Base-by-base conservation (phyloP, 2,888 invertebrate genomes). In the Tetranychus piercei region DNA sequence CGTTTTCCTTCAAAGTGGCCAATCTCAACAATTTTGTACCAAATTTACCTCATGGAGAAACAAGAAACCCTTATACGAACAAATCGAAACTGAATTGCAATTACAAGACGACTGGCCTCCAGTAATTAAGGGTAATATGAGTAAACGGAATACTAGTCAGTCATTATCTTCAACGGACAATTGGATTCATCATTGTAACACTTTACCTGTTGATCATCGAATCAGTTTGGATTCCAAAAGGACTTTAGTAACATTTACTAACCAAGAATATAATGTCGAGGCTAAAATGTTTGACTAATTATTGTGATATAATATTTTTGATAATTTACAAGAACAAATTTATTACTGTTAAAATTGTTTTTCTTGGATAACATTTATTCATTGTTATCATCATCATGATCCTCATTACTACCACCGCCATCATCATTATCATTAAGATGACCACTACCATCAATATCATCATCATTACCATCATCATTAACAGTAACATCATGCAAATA, bases 61-160 rank as follows among this genome's bases (percentile, higher is more conserved):
- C 67, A 44, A 69, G 6, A 18, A 74, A 74, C 20, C 20, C 3
- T 55, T 55, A 34, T 78, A 73, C 65, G 76, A 78, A 55, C 76
- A 76, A 44, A 70, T 78, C 6, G 75, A 78, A 3, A 55, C 72
- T 7, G 73, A 78, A 44, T 20, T 78, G 9, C 22, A 73, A 4
- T 18, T 67, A 4, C 73, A 73, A n/a, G 70, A 73, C 7, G 77
- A 77, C 45, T 78, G 78, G 78, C 78, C 78, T 8, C 78, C 78
- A 73, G 66, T 73, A 9, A 73, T 22, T 23, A 55, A 22, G 15
- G 66, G n/a, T 15, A 73, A n/a, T 7, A 73, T 18, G 15, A 1
- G 22, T 15, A 43, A 55, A 23, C 7, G 15, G 1, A 64, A 55
- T 15, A 55, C 9, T 55, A 55, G 15, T 55, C 55, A 55, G 7